Base-by-base conservation (phyloP, 2,888 invertebrate species). In the Amblyjoppa proteus region DNA sequence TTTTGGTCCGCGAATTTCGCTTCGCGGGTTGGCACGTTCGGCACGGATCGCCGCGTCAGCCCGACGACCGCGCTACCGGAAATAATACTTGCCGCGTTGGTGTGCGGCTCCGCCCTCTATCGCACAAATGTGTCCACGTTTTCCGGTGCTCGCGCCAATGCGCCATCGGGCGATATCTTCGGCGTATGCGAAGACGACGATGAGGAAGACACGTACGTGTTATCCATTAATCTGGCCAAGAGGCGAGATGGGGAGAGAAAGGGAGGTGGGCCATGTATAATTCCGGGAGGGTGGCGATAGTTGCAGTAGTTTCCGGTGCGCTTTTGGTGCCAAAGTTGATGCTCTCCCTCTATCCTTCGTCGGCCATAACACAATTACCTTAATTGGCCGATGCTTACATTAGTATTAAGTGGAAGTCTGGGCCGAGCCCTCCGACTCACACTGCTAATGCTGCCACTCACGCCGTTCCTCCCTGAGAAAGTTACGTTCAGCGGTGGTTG, bases 341-440 rank as follows among this genome's bases (percentile, higher is more conserved):
- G 80, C 58, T 81, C 84, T 53, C 49, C 76, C n/a, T 53, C 20
- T 20, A 53, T 64, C 70, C 75, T 76, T 16, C 66, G 71, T 31
- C 20, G 80, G 51, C 66, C 64, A 84, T 91, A 91, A 91, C 87
- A 88, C 89, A 90, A 91, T 91, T 84, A 84, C 58, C 81, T 58
- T 76, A 81, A 84, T 76, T 84, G 80, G 71, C 89, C 88, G 89
- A 90, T 88, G 90, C 90, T 90, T 89, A 89, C 90, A 90, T 91
- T 90, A 90, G 88, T 89, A 90, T 91, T 91, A 90, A 91, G 90
- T 89, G 88, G 87, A 87, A 88, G 88, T 88, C 88, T 84, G 85
- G 34, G 45, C 45, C 73, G 78, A 64, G 76, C 64, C 76, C 81
- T 84, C 71, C 73, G 31, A 74, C 45, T 69, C 49, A 49, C 38